Evolutionary conservation across 2,113 vertebrate species (phyloP), one percentile per base, ranked within the genome.

Genomic region (Phalacrocorax aristotelis): DNA sequence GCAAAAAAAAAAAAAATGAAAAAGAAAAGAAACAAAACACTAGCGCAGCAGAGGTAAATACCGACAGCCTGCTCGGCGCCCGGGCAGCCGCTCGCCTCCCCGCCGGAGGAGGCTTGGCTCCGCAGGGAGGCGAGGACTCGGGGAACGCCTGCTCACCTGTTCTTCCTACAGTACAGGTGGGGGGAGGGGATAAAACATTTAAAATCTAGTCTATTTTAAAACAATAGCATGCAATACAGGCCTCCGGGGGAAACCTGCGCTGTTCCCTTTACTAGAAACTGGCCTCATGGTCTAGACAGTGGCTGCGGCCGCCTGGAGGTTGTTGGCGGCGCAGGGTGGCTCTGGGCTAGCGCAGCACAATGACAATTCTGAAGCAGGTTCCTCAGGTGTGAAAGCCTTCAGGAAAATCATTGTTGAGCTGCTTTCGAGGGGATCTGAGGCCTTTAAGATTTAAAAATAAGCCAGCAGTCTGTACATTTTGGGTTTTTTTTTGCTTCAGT

Each of bases 401-500:
- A 55, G 92, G 75, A 81, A 58, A 77, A 91, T 62, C 95, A 66
- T 64, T 69, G 11, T 12, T 20, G 92, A 90, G 93, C 85, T 74
- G 92, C 92, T 83, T 52, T 25, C 19, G 1, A 36, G 87, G 85
- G 91, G 62, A 23, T 46, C 15, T 61, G 95, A 97, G 61, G 85
- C 94, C 95, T 93, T 81, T 61, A 78, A 94, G 96, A 96, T 96
- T 96, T 94, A 86, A 96, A 97, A 97, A 76, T 12, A 83, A 97
- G 95, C 62, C 49, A 97, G 95, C 97, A 97, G 97, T 97, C 97
- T 98, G 96, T 93, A 95, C 95, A 93, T 93, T 97, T 94, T 61
- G 96, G 96, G 94, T 2, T 48, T 46, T 21, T 92, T 93, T 97
- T 93, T 96, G 95, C 87, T 97, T 97, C 92, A 61, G 98, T 97